These are phyloP conservation scores for Phenganax subtilis DNA, from an alignment of 92 coral and sea anemone genomes.

Conservation along the genomic window DNA sequence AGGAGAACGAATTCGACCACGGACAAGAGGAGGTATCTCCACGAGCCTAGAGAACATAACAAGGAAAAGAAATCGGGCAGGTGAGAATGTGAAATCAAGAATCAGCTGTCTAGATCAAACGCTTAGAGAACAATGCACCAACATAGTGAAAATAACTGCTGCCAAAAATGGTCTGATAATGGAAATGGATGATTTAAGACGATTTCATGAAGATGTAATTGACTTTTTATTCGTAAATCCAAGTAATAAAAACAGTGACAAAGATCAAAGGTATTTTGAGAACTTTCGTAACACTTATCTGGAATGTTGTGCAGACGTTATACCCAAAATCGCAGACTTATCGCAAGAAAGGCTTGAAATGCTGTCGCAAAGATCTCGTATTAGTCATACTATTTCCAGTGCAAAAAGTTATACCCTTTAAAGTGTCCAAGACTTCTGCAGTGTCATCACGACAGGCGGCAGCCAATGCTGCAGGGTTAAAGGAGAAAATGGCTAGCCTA, in stretches of 20 bases:
- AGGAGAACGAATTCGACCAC: constrained; percentile 26
- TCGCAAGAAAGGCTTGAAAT: constrained; percentile 22
- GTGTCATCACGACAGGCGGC: constrained; percentile 29
- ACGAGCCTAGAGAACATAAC: constrained; percentile 1
- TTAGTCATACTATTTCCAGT: too few relatives aligned
- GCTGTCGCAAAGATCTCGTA: constrained; percentile 6
- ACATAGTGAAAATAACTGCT: not conserved
- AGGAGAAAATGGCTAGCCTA: constrained; percentile 32
- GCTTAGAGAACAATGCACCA: constrained; percentile 18
- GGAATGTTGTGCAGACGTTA: constrained; percentile 37
- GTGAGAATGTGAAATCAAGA: constrained; percentile 19
- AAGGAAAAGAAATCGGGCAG: constrained; percentile 33
- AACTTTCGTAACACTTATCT: not conserved
- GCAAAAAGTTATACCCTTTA: not conserved
- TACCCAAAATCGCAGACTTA: constrained; percentile 7
- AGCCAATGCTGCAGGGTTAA: constrained; percentile 24
- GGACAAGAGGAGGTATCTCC: constrained; percentile 2
- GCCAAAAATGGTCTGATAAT: constrained; percentile 18
- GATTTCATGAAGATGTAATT: constrained; percentile 5
- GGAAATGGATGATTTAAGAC: constrained; percentile 32
- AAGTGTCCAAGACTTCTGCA: not conserved
- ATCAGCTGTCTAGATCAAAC: constrained; percentile 25
- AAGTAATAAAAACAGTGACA: not conserved
- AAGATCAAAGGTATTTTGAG: constrained; percentile 14
- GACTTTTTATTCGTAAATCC: not conserved